Evolutionary conservation across 2,113 vertebrate species (phyloP), one percentile per base, ranked within the genome.

Genomic region (Mungos mungo): DNA sequence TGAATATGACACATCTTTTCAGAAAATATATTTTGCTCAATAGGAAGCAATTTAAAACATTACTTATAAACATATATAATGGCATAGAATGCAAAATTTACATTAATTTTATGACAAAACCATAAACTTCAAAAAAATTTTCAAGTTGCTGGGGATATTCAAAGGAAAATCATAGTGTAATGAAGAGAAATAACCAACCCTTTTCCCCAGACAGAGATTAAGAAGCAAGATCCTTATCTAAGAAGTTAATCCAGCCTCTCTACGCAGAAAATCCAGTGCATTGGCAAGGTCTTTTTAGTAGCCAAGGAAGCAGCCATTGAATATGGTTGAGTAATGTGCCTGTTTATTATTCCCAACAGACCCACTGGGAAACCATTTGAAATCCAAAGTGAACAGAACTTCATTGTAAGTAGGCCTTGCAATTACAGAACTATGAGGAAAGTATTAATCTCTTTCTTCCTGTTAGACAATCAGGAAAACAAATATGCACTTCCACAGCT

Each of bases 1-100:
- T 52, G 82, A 68, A 38, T 45, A 52, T 50, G 33, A 71, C 13
- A 31, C 82, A 52, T 89, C 60, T 76, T 84, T 85, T 93, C 47
- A 35, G 71, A 93, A 95, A 93, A 92, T 88, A 66, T 80, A 60
- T 60, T 97, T 97, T 89, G 11, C 8, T 54, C 54, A 66, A 41
- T 77, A 93, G 54, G 91, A 89, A 92, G 47, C 83, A 82, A 86
- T 74, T 85, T 87, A 89, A 97, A 92, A 95, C 88, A 95, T 79
- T 77, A 68, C n/a, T 88, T 95, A 50, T 63, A 89, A 77, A 77
- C 41, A 79, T 19, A 57, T 13, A 52, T 27, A 90, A 63, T 54
- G 19, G 29, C 63, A 12, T 69, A 81, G 35, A 83, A 47, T 76
- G 33, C 79, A 93, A 65, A 80, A 54, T 91, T 95, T 69, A 95